Evolutionary conservation across 2,113 vertebrate genomes (phyloP), one percentile per base, ranked within the genome.

Genomic region (Chroicocephalus ridibundus): DNA sequence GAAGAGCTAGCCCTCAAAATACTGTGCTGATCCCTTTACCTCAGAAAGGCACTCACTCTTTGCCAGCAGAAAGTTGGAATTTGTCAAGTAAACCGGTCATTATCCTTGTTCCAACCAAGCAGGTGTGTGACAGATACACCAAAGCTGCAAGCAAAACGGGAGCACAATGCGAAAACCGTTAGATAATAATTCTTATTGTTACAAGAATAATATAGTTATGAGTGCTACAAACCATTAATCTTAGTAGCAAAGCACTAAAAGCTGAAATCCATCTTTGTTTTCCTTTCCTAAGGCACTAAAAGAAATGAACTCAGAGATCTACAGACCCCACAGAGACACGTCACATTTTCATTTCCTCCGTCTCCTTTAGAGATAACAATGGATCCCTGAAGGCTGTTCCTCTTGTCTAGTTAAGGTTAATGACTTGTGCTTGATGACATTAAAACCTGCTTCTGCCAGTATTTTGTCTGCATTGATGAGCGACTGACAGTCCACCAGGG

Each of bases 361-460:
- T 89, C 69, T 93, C 76, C 82, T 94, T 93, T 80, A 95, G 90
- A 94, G 88, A 94, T 82, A 96, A 90, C 79, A 94, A 85, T 70
- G 72, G 75, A 77, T 88, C 95, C 77, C 84, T 72, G 68, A 94
- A 96, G 95, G 88, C 78, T 93, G 75, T 93, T 97, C 65, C 38
- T 96, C 69, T 88, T 94, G 81, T 96, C 93, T 96, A 78, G 90
- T 97, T 96, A 95, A 96, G 52, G 88, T 65, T 98, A 94, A 95
- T 84, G 91, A 77, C 93, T 91, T 94, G 86, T 96, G 79, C 70
- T 94, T 91, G 91, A 95, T 92, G 91, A 94, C 95, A 97, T 91
- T 88, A 94, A 95, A 96, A 95, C 51, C 52, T 83, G 44, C 65
- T 86, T 97, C 88, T 92, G 79, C 72, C 86, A 91, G 62, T 66